These are phyloP conservation scores for Varanus komodoensis DNA, from an alignment of 2,113 vertebrate genomes.

Conservation along the genomic window DNA sequence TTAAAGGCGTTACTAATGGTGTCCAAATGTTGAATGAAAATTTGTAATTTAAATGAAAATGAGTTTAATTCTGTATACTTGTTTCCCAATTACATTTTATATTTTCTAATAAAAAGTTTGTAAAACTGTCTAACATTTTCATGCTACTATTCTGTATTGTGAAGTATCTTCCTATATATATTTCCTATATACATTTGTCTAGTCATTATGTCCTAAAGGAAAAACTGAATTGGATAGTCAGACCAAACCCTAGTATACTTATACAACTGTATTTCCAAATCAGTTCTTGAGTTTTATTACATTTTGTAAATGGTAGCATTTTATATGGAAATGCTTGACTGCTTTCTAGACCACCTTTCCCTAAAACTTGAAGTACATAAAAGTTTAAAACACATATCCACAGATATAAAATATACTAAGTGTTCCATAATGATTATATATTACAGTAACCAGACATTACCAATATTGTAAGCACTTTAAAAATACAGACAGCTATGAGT, in stretches of 20 bases:
- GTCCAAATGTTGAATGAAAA: slow-evolving; percentile 27
- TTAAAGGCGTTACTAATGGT: background rate
- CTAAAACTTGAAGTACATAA: background rate
- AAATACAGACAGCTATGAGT: background rate
- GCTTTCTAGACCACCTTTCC: background rate
- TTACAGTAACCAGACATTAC: background rate
- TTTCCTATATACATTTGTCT: background rate
- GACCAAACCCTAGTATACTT: background rate
- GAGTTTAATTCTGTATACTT: slow-evolving; percentile 17
- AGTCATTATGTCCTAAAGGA: background rate
- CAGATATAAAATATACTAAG: background rate
- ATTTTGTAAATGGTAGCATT: background rate
- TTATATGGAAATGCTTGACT: background rate
- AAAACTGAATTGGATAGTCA: background rate
- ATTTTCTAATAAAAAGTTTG: slow-evolving; percentile 55
- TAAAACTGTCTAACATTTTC: background rate
- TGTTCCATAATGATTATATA: background rate
- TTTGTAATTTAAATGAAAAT: background rate
- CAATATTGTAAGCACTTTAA: background rate
- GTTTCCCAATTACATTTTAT: slow-evolving; percentile 48
- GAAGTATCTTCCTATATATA: background rate
- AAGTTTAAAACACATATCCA: background rate
- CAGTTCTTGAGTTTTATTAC: background rate
- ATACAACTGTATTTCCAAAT: background rate
- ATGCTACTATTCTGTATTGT: background rate